Percentiles rank a stretch among this genome's conserved stretches.
These are phyloP conservation scores for Formica selysi DNA, from an alignment of 1,140 invertebrate species.

Conservation along the genomic window DNA sequence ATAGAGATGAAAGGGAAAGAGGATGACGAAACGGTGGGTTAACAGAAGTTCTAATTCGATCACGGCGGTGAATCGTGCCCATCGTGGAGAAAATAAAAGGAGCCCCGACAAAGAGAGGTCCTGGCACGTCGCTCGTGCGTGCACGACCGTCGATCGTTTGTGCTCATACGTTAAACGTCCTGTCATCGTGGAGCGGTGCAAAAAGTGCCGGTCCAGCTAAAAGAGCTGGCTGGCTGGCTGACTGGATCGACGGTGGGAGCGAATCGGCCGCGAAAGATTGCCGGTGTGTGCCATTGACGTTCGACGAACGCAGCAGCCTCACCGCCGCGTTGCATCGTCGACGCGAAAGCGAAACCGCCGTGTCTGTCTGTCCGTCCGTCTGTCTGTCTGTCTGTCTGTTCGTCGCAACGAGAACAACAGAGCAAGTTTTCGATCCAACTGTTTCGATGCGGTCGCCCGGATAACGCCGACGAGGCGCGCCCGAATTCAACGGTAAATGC, in stretches of 20 bases:
- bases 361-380: background rate
- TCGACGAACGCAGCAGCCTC: constrained; percentile 34
- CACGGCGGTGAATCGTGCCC: constrained; percentile 52
- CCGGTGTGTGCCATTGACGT: constrained; percentile 54
- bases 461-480: background rate
- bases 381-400: background rate
- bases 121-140: constrained; percentile 36
- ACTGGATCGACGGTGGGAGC: constrained; percentile 16
- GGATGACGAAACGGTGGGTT: constrained; percentile 36
- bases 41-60: constrained; percentile 59
- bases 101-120: constrained; percentile 49
- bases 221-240: constrained; percentile 12
- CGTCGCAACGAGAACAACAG: constrained; percentile 25
- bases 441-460: constrained; percentile 13
- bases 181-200: constrained; percentile 56
- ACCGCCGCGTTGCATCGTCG: constrained; percentile 32
- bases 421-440: constrained; percentile 30
- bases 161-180: constrained; percentile 62
- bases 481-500: background rate
- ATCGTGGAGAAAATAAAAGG: constrained; percentile 62
- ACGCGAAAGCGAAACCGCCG: constrained; percentile 33
- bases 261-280: constrained; percentile 49
- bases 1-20: constrained; percentile 30
- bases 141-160: constrained; percentile 47
- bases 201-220: constrained; percentile 62